phyloP scores from a whole-genome alignment of 2,113 vertebrate genomes.

The Antechinus stuartii region DNA sequence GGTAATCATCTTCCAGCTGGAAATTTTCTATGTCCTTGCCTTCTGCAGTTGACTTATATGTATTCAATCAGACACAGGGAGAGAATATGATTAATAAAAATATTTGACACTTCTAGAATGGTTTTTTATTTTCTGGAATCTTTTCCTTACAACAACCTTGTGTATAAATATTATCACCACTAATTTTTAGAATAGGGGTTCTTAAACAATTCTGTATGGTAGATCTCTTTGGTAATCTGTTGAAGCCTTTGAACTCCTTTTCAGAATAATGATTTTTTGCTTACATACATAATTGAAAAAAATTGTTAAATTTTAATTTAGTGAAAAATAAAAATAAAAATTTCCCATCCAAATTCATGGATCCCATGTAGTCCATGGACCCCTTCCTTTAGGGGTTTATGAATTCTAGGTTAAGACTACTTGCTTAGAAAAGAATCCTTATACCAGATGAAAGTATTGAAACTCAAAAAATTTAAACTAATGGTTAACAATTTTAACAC shows the following conservation, averaged over 20 bases:
- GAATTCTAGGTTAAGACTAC: not conserved
- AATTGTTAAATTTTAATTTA: not conserved
- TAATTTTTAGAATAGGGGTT: not conserved
- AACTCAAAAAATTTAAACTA: constrained; percentile 32
- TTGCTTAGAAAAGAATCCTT: not conserved
- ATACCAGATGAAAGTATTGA: constrained; percentile 32
- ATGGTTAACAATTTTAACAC: not conserved
- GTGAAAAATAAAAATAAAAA: not conserved
- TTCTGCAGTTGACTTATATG: not conserved
- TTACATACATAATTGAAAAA: not conserved
- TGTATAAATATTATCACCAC: not conserved
- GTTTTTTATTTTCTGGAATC: not conserved
- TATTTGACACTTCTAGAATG: not conserved
- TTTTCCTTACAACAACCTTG: not conserved
- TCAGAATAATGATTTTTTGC: not conserved
- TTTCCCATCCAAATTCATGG: not conserved
- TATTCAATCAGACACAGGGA: not conserved
- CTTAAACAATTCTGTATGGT: not conserved
- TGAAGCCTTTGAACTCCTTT: not conserved
- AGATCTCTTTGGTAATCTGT: not conserved
- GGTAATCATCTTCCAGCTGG: not conserved
- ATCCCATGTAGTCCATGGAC: not conserved
- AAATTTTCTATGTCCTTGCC: not conserved
- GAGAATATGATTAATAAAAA: not conserved
- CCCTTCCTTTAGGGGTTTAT: not conserved